Evolutionary conservation across 1,140 invertebrate species (phyloP).

Genomic region (Agrypnia vestita): DNA sequence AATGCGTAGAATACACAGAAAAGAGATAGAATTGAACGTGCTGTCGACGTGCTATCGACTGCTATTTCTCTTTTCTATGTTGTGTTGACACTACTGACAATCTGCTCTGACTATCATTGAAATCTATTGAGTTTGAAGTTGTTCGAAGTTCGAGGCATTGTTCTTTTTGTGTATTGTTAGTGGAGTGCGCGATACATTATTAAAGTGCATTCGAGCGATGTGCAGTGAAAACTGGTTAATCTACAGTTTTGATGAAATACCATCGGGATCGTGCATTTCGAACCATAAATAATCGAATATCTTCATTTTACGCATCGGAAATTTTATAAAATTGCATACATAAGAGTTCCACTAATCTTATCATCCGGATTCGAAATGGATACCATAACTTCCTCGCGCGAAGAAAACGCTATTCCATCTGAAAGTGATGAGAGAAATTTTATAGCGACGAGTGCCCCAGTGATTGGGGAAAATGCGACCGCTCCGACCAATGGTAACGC

Average conservation of each 20-base stretch:
- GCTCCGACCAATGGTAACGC: background rate
- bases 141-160: too few relatives aligned
- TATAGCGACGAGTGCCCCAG: constrained; percentile 50
- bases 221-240: background rate
- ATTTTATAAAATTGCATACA: constrained; percentile 46
- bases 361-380: constrained; percentile 64
- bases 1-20: too few relatives aligned
- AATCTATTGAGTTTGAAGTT: too few relatives aligned
- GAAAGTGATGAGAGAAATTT: constrained; percentile 62
- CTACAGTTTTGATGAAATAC: background rate
- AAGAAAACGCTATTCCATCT: constrained; percentile 63
- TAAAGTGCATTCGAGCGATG: background rate
- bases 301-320: constrained; percentile 25
- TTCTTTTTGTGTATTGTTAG: too few relatives aligned
- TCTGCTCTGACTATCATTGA: too few relatives aligned
- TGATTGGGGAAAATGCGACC: constrained; percentile 57
- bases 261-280: background rate
- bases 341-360: constrained; percentile 44
- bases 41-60: too few relatives aligned
- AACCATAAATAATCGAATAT: constrained; percentile 20
- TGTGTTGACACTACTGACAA: too few relatives aligned
- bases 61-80: too few relatives aligned
- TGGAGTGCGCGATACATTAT: too few relatives aligned
- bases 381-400: constrained; percentile 62
- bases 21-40: too few relatives aligned